Conservation (phyloP, 37 sponge, comb jelly and placozoan genomes). For the Halichondria panicea region DNA sequence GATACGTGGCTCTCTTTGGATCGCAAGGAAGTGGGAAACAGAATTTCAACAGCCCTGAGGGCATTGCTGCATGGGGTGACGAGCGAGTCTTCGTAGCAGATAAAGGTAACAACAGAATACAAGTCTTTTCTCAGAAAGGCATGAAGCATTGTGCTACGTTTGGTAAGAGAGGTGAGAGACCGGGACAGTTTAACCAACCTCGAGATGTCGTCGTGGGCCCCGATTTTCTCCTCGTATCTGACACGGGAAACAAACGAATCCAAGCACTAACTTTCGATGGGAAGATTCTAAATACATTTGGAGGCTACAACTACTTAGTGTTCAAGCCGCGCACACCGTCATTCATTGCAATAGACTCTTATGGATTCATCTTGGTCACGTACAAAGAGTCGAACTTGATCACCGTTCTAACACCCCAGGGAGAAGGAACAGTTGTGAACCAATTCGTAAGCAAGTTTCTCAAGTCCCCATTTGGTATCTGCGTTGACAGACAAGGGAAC, state of each 20-base stretch:
- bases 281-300: conserved; percentile 17
- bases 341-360: conserved; percentile 16
- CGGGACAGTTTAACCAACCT: conserved; percentile 17
- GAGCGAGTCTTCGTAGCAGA: conserved; percentile 49
- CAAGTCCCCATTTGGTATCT: conserved; percentile 37
- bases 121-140: conserved; percentile 30
- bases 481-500: conserved; percentile 13
- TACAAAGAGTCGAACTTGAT: conserved; percentile 17
- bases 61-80: conserved; percentile 18
- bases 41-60: conserved; percentile 22
- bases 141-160: neutral
- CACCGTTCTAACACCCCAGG: conserved; percentile 36
- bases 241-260: conserved; percentile 33
- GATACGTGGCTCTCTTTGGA: conserved; percentile 15
- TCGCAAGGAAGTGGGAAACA: neutral
- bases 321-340: conserved; percentile 9
- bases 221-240: conserved; percentile 25
- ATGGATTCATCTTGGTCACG: conserved; percentile 49
- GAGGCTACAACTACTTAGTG: neutral
- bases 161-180: conserved; percentile 19
- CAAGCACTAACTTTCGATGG: conserved; percentile 48
- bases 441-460: too few relatives aligned
- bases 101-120: conserved; percentile 39
- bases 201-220: conserved; percentile 36
- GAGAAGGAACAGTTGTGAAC: conserved; percentile 6